These are phyloP conservation scores for Atrina japonica DNA, from an alignment of 2,888 invertebrate species.

Conservation along the genomic window DNA sequence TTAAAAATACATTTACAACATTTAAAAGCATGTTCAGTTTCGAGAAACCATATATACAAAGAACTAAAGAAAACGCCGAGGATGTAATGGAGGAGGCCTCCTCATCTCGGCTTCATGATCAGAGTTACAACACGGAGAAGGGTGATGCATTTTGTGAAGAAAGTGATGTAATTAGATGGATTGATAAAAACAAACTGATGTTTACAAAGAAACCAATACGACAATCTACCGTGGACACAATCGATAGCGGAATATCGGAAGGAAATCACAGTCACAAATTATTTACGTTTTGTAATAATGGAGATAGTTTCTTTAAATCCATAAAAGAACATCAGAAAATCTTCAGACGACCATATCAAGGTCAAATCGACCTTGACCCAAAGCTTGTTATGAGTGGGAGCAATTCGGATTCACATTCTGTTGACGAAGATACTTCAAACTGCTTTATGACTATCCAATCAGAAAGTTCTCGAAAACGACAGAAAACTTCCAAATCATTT, in stretches of 20 bases:
- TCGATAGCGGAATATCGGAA: conserved; percentile 67
- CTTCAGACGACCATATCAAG: conserved; percentile 45
- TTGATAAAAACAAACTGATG: too few species aligned
- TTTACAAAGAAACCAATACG: conserved; percentile 44
- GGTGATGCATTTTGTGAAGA: conserved; percentile 5
- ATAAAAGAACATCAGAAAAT: conserved; percentile 31
- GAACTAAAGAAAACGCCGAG: too few species aligned
- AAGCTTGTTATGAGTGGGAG: conserved; percentile 48
- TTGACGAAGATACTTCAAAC: not conserved
- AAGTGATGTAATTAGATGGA: too few species aligned
- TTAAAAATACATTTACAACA: too few species aligned
- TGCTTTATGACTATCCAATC: not conserved
- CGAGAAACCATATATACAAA: too few species aligned
- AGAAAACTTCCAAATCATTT: too few species aligned
- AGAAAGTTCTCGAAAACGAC: not conserved
- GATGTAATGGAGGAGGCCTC: too few species aligned
- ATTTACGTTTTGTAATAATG: not conserved
- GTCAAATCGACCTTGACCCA: conserved; percentile 50
- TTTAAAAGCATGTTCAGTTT: too few species aligned
- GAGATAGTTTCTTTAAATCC: not conserved
- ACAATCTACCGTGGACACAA: conserved; percentile 64
- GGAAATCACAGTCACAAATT: conserved; percentile 8
- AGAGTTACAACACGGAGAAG: too few species aligned
- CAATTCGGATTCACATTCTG: conserved; percentile 4
- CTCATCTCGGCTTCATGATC: too few species aligned